Evolutionary conservation across 2,888 invertebrate genomes (phyloP), one percentile per base, ranked within the genome.

Genomic region (Aricia artaxerxes): DNA sequence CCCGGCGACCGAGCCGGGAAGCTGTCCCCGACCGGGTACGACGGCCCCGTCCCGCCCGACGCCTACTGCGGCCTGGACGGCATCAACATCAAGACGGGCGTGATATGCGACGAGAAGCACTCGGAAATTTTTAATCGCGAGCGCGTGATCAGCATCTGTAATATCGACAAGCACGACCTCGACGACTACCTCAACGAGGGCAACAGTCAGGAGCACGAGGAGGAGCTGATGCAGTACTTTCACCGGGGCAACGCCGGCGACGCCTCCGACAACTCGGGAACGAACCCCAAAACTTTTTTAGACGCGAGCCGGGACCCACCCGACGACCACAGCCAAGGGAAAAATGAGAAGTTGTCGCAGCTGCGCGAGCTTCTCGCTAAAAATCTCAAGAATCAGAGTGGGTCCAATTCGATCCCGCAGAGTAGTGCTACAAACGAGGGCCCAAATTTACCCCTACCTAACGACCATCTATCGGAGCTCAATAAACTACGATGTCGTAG

Each of bases 191-290:
- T 97, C 83, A 96, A 97, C 88, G 96, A 96, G 82, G 97, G 97
- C 82, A 92, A 88, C 86, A 97, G 97, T 87, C 97, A 97, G 86
- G 97, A 97, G 87, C 97, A 98, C 89, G 97, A 97, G 87, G 97
- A 97, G 87, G 98, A 98, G 91, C 91, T 98, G 85, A 95, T 97
- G 88, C 97, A 97, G 91, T 98, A 97, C 92, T 97, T 97, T 90
- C 97, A 96, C 78, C 87, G 89, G 75, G 88, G 89, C 78, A 88
- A 89, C 83, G 90, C 91, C 85, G 88, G 79, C n/a, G 84, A 85
- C 4, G 81, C 89, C 84, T 87, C 85, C 84, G 80, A 83, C 31
- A 84, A 85, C 64, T 79, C 83, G 78, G 83, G 81, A 80, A 80
- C 83, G 44, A 82, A 84, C 78, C 79, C 88, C 35, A 84, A 84